These are phyloP conservation scores for Drosophila pandora DNA, from an alignment of 1,140 invertebrate species.

Conservation along the genomic window DNA sequence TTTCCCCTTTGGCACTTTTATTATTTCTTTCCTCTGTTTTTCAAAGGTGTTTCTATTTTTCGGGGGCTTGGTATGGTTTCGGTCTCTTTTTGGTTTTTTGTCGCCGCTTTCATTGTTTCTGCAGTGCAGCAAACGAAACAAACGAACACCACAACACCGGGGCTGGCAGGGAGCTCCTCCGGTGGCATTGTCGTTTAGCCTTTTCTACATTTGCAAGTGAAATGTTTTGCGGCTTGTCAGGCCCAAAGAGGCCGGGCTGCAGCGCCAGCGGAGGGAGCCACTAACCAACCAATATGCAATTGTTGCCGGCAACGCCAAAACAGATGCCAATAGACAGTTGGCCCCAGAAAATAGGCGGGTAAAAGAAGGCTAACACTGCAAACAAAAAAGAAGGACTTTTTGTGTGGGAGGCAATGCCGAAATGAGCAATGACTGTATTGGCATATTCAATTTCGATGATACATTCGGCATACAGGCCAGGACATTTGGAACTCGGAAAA, in stretches of 20 bases:
- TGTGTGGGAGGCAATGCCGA: conserved; percentile 41
- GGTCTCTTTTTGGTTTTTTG: conserved; percentile 22
- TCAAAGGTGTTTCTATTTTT: conserved; percentile 24
- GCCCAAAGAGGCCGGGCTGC: conserved; percentile 30
- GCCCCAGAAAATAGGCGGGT: conserved; percentile 27
- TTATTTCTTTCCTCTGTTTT: conserved; percentile 14
- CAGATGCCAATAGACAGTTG: conserved; percentile 49
- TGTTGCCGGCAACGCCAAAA: conserved; percentile 48
- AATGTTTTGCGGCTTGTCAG: conserved; percentile 70
- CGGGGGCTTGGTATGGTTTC: conserved; percentile 3
- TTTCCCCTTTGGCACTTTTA: conserved; percentile 11
- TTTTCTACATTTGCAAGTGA: conserved; percentile 71
- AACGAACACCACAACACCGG: conserved; percentile 49
- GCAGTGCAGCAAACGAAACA: conserved; percentile 35
- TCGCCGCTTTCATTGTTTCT: conserved; percentile 66
- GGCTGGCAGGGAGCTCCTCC: conserved; percentile 2
- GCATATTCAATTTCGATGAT: conserved; percentile 47
- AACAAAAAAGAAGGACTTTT: conserved; percentile 1
- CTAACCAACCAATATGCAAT: conserved; percentile 68
- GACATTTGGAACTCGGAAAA: too few relatives aligned
- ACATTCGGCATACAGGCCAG: neutral
- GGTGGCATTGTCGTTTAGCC: conserved; percentile 60
- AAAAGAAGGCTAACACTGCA: conserved; percentile 14
- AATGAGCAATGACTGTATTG: conserved; percentile 54
- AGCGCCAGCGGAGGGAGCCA: conserved; percentile 2